phyloP scores from a whole-genome alignment of 2,888 invertebrate genomes.

The Calameuta idolon region DNA sequence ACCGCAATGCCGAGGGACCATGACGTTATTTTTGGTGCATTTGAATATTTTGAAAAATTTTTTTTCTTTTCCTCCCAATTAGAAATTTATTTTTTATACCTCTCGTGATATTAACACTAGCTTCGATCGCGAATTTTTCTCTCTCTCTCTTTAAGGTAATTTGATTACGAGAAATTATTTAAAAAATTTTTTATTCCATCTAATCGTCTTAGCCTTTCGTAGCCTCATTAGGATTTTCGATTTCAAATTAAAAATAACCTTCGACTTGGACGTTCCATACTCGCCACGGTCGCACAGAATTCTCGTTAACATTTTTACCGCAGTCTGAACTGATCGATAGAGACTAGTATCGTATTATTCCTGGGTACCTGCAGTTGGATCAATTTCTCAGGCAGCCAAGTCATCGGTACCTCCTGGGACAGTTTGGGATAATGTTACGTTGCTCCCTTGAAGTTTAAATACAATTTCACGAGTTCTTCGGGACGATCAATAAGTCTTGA shows the following conservation, averaged over 20 bases:
- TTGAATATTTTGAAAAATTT: background rate
- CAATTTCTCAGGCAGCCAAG: conserved; percentile 49
- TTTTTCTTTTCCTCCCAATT: background rate
- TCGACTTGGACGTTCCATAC: background rate
- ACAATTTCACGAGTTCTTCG: background rate
- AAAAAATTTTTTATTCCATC: background rate
- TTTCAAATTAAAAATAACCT: background rate
- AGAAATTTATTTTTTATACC: background rate
- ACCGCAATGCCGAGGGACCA: background rate
- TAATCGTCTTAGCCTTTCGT: background rate
- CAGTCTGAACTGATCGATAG: conserved; percentile 36
- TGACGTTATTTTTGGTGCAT: background rate
- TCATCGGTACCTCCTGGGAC: background rate
- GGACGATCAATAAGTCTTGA: background rate
- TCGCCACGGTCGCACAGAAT: background rate
- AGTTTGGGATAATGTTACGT: background rate
- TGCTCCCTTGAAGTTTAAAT: background rate
- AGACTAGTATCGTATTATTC: conserved; percentile 43
- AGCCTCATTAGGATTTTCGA: background rate
- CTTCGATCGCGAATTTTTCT: background rate
- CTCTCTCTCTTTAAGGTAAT: background rate
- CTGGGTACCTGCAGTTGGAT: conserved; percentile 61
- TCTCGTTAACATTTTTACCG: conserved; percentile 30
- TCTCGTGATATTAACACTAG: background rate
- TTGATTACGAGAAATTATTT: background rate